Base-by-base conservation (phyloP, 2,797 vertebrate genomes). In the Chanos chanos region DNA sequence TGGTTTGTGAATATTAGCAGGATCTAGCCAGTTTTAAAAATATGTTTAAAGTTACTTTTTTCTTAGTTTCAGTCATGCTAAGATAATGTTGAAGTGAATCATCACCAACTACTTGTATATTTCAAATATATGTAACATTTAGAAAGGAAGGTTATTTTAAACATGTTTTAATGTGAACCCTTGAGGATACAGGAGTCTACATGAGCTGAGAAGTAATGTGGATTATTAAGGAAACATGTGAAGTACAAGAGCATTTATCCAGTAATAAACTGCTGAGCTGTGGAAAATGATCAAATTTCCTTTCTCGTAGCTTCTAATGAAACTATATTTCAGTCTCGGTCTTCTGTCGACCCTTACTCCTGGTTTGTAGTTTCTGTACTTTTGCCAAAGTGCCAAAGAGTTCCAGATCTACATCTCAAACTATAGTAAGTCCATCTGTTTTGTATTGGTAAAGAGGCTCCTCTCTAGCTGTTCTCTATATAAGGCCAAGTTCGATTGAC, bases 401-500 rank as follows among this genome's bases (percentile, higher is more conserved):
- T 53, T 71, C 60, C 66, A 77, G 44, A 64, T 57, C 15, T 30
- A 15, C 15, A 44, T 10, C 61, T 52, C 10, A 21, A 37, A 43
- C 55, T 34, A n/a, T 13, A 67, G 68, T 22, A 62, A 69, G 50
- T 64, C 57, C 82, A 82, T 85, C 71, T 86, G 81, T 66, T 83
- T 77, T 57, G 7, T 75, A 68, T 79, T 74, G 59, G 25, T 52
- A 66, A 36, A 73, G 64, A 39, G 21, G 52, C 70, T 16, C 5
- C 36, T 9, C 58, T 70, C 36, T 24, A 7, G 33, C 30, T n/a
- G n/a, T n/a, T n/a, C n/a, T n/a, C n/a, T n/a, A 13, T 66, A 47
- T 72, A 60, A 37, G 40, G 19, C 8, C 3, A 34, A 57, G 62
- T 37, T 50, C 48, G 62, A 48, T 28, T 68, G 55, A 63, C 44